Evolutionary conservation across 2,113 vertebrate species (phyloP).

Genomic region (Festucalex cinctus): DNA sequence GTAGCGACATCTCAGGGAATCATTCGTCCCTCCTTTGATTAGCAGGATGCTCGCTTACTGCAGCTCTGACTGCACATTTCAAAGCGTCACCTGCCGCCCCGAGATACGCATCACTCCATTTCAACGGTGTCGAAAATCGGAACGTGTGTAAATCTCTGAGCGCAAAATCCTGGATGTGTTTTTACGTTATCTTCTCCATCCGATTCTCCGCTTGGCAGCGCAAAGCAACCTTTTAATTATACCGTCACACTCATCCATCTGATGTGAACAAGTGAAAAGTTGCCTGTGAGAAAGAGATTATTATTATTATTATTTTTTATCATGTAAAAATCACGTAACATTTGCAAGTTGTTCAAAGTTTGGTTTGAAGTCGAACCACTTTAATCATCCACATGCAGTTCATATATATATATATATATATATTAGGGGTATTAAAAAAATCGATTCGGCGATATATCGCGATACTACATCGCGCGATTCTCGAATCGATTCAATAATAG

Average conservation of each 20-base stretch:
- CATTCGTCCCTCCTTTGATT: constrained; percentile 38
- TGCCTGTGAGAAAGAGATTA: constrained; percentile 23
- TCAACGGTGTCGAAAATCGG: constrained; percentile 18
- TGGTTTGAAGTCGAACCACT: neutral
- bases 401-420: no score
- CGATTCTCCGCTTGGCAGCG: constrained; percentile 14
- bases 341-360: neutral
- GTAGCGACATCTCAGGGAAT: constrained; percentile 34
- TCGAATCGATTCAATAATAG: no score
- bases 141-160: constrained; percentile 30
- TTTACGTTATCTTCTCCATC: constrained; percentile 14
- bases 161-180: neutral
- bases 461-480: no score
- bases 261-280: constrained; percentile 25
- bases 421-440: no score
- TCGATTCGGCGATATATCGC: no score
- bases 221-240: constrained; percentile 44
- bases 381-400: no score
- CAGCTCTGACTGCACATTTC: constrained; percentile 5
- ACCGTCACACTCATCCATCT: constrained; percentile 30
- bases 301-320: neutral
- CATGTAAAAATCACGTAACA: neutral
- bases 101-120: constrained; percentile 17
- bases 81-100: constrained; percentile 18
- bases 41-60: constrained; percentile 12